These are phyloP conservation scores for Drosophila serrata DNA, from an alignment of 1,140 invertebrate species.

Conservation along the genomic window DNA sequence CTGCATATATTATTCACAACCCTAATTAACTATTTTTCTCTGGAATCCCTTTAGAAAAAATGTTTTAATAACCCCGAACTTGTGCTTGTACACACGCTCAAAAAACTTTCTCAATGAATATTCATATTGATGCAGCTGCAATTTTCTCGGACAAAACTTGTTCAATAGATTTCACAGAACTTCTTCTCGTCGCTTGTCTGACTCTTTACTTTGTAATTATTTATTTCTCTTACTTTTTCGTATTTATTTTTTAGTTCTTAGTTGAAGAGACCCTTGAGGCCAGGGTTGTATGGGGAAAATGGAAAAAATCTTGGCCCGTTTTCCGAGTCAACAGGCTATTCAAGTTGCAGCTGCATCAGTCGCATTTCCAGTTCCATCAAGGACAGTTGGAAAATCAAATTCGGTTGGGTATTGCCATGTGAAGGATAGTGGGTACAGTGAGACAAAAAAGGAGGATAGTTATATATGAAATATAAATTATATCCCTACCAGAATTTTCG, in stretches of 20 bases:
- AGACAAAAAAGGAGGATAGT: neutral
- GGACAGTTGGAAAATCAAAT: conserved; percentile 21
- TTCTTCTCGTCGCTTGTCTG: conserved; percentile 7
- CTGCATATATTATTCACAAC: neutral
- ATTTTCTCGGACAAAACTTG: conserved; percentile 15
- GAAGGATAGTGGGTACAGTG: neutral
- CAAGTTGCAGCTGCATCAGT: conserved; percentile 33
- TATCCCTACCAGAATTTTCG: too few relatives aligned
- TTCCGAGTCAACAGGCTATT: conserved; percentile 17
- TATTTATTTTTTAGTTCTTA: conserved; percentile 19
- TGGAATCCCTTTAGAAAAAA: neutral
- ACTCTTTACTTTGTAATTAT: conserved; percentile 20
- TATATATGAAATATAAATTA: neutral
- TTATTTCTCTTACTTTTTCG: conserved; percentile 16
- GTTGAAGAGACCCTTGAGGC: conserved; percentile 23
- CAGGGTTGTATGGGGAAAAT: neutral
- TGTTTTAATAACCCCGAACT: neutral
- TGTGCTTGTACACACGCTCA: too few relatives aligned
- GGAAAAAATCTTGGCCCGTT: conserved; percentile 3
- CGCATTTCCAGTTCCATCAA: conserved; percentile 16
- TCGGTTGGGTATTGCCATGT: neutral
- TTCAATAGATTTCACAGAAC: conserved; percentile 28
- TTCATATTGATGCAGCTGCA: conserved; percentile 17
- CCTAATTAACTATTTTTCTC: neutral
- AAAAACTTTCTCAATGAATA: conserved; percentile 24